These are phyloP conservation scores for Spea bombifrons DNA, from an alignment of 2,113 vertebrate species.

Conservation along the genomic window DNA sequence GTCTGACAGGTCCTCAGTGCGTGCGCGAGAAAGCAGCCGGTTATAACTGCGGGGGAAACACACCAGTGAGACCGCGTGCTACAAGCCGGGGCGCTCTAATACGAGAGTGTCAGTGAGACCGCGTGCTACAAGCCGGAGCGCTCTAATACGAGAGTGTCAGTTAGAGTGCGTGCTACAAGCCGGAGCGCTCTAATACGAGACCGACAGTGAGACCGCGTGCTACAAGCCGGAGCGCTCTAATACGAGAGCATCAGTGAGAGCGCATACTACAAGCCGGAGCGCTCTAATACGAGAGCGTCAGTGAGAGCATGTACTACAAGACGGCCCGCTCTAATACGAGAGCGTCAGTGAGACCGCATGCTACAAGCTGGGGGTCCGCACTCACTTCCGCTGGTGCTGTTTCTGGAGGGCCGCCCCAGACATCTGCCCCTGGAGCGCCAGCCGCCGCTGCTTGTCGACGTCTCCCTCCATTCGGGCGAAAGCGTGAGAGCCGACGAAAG, in stretches of 20 bases:
- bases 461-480: constrained; percentile 97
- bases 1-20: constrained; percentile 94
- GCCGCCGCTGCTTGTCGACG: constrained; percentile 89
- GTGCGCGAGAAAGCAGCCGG: constrained; percentile 91
- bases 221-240: neutral
- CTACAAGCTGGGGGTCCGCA: neutral
- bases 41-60: constrained; percentile 79
- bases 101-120: neutral
- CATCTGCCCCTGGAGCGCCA: constrained; percentile 89
- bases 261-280: neutral
- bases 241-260: no score
- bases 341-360: neutral
- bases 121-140: no score
- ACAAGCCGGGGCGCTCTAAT: neutral
- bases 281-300: no score
- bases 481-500: constrained; percentile 89
- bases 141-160: no score
- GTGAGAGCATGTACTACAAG: no score
- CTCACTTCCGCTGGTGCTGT: constrained; percentile 96
- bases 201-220: neutral
- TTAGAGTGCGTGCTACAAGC: no score
- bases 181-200: no score
- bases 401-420: constrained; percentile 90
- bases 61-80: neutral
- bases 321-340: neutral